Percentiles rank a stretch among this genome's conserved stretches.
These are phyloP conservation scores for Phrynosoma platyrhinos DNA, from an alignment of 2,113 vertebrate species.

Conservation along the genomic window DNA sequence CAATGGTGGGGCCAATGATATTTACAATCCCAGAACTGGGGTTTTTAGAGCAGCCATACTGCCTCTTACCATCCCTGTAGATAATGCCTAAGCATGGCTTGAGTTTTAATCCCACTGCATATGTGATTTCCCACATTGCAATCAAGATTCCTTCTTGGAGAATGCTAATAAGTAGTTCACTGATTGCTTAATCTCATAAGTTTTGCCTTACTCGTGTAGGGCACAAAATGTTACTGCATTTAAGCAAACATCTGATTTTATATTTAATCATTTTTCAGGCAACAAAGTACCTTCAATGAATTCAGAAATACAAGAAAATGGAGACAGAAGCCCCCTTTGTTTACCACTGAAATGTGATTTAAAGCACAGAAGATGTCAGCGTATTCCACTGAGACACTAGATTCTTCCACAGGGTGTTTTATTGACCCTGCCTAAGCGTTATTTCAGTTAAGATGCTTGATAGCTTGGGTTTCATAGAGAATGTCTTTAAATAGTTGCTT, in stretches of 20 bases:
- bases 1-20: neutral
- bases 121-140: constrained; percentile 1
- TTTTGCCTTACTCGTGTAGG: constrained; percentile 57
- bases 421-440: constrained; percentile 46
- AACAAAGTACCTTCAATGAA: constrained; percentile 48
- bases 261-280: constrained; percentile 70
- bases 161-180: constrained; percentile 55
- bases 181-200: constrained; percentile 57
- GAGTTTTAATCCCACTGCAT: neutral
- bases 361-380: constrained; percentile 56
- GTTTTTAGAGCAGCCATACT: neutral
- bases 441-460: constrained; percentile 65
- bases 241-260: constrained; percentile 65
- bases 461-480: constrained; percentile 50
- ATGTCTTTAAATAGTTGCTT: constrained; percentile 38
- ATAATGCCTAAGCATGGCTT: neutral
- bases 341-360: constrained; percentile 38
- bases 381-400: constrained; percentile 36
- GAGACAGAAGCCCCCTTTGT: constrained; percentile 25
- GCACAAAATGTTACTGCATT: constrained; percentile 49
- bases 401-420: constrained; percentile 66
- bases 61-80: neutral
- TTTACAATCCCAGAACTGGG: neutral
- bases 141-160: constrained; percentile 42
- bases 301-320: constrained; percentile 46